These are phyloP conservation scores for Takifugu ocellatus DNA, from an alignment of 2,797 vertebrate species.

Conservation along the genomic window DNA sequence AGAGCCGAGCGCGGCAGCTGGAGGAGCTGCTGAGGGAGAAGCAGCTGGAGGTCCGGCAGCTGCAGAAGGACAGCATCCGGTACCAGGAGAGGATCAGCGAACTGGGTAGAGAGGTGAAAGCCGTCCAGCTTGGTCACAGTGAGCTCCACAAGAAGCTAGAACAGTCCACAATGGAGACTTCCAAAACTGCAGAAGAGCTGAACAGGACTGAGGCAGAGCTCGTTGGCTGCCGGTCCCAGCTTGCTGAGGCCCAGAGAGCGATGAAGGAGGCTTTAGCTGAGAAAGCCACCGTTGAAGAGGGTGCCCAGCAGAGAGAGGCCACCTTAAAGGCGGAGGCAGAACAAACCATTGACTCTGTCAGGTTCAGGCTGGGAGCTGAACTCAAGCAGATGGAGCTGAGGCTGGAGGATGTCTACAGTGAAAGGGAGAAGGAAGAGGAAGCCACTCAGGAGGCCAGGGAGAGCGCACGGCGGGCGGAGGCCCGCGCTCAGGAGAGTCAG, in stretches of 20 bases:
- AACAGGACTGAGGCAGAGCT: conserved; percentile 78
- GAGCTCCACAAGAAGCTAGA: conserved; percentile 80
- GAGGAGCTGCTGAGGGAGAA: conserved; percentile 94
- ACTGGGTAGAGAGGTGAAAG: conserved; percentile 83
- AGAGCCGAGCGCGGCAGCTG: conserved; percentile 84
- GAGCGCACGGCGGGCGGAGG: conserved; percentile 73
- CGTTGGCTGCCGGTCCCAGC: conserved; percentile 68
- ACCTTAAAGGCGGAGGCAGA: conserved; percentile 77
- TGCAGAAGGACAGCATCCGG: conserved; percentile 90
- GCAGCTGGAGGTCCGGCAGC: conserved; percentile 91
- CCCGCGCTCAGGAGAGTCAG: conserved; percentile 79
- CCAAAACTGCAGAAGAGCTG: conserved; percentile 71
- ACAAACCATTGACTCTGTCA: conserved; percentile 82
- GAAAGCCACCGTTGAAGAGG: conserved; percentile 70
- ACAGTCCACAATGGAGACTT: conserved; percentile 61
- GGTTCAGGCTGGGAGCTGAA: conserved; percentile 83
- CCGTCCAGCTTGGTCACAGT: conserved; percentile 76
- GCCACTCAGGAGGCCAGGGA: conserved; percentile 71
- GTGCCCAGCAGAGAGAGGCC: conserved; percentile 70
- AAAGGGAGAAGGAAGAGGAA: conserved; percentile 77
- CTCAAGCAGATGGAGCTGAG: conserved; percentile 84
- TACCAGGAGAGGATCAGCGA: conserved; percentile 92
- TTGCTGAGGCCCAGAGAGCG: conserved; percentile 82
- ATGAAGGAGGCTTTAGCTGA: conserved; percentile 76
- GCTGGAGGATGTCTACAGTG: conserved; percentile 77